phyloP scores from a whole-genome alignment of 2,113 vertebrate species.

The Myiagra hebetior region DNA sequence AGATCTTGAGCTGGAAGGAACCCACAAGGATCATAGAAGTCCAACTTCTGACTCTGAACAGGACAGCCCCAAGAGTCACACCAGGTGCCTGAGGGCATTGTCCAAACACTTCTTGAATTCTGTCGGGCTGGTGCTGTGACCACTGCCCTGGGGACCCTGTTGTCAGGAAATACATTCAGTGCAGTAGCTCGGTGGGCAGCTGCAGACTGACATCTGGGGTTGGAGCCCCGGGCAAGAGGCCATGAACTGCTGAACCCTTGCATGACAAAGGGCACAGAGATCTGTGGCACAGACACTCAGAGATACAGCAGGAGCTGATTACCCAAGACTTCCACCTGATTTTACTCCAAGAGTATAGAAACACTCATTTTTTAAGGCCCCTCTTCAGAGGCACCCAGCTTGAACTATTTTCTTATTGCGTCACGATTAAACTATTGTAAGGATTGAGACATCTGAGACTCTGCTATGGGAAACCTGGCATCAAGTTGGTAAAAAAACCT shows the following conservation, averaged over 20 bases:
- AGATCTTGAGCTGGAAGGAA: background rate
- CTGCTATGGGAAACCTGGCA: background rate
- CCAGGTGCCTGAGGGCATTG: rapidly evolving
- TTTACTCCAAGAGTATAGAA: background rate
- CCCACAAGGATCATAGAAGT: background rate
- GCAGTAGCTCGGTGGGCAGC: background rate
- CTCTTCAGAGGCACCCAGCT: background rate
- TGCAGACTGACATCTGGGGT: background rate
- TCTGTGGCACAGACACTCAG: background rate
- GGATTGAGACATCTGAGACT: background rate
- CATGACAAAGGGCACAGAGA: background rate
- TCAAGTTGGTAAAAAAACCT: background rate
- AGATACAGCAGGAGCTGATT: background rate
- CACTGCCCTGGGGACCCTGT: background rate
- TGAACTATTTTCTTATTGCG: background rate
- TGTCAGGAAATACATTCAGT: background rate
- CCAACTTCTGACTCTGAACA: background rate
- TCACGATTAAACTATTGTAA: background rate
- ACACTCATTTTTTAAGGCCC: background rate
- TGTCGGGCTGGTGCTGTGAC: background rate
- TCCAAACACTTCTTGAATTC: background rate
- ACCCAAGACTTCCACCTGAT: background rate
- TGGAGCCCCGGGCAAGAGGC: background rate
- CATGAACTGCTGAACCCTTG: background rate
- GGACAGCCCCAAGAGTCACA: background rate